Conservation (phyloP, 2,113 vertebrate genomes). For the Otocyon megalotis region DNA sequence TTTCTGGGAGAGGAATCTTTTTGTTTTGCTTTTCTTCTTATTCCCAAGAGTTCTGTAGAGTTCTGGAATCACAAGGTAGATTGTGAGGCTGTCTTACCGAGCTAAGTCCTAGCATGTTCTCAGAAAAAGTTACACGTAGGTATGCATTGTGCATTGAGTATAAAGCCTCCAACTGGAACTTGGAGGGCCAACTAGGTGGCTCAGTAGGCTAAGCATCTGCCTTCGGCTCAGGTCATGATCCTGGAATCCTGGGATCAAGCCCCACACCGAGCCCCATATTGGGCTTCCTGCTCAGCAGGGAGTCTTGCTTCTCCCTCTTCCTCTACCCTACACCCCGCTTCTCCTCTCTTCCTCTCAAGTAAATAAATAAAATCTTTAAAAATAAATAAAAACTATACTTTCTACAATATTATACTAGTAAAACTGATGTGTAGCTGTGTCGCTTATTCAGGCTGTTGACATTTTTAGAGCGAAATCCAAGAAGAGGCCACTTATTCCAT, state of each 20-base stretch:
- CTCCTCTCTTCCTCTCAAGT: neutral
- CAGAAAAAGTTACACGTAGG: neutral
- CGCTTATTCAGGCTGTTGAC: neutral
- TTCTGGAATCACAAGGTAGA: neutral
- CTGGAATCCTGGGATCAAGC: neutral
- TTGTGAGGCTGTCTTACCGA: neutral
- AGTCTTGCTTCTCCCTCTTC: neutral
- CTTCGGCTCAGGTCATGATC: neutral
- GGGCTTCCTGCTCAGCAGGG: neutral
- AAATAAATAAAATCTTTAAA: neutral
- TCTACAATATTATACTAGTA: neutral
- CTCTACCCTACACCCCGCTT: accelerated
- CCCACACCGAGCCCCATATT: too few species aligned
- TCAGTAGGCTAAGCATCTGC: neutral
- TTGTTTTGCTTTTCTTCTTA: neutral
- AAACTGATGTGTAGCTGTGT: neutral
- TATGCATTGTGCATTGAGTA: neutral
- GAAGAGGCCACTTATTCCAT: neutral
- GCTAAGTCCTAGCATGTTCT: neutral
- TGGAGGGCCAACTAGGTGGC: too few species aligned
- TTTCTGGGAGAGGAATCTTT: neutral
- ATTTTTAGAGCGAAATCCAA: neutral
- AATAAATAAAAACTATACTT: neutral
- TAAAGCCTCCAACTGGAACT: neutral
- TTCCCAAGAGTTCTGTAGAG: neutral